Evolutionary conservation across 2,888 invertebrate species (phyloP).

Genomic region (Sinhomidia bicolor): DNA sequence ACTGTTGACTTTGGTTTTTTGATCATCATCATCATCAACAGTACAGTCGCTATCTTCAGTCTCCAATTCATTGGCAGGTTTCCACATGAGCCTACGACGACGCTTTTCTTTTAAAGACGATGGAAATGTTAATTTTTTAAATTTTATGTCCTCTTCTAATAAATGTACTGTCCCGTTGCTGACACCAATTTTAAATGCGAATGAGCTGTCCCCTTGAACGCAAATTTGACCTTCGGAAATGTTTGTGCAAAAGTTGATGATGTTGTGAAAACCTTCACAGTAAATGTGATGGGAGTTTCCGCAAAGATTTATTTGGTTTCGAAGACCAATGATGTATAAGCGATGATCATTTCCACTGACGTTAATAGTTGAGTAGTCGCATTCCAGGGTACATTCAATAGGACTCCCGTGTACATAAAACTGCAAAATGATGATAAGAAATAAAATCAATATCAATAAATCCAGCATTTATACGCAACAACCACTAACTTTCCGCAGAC

Average conservation of each 20-base stretch:
- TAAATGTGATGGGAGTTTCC: not conserved
- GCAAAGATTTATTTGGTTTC: constrained; percentile 5
- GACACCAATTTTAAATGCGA: not conserved
- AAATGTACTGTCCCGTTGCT: not conserved
- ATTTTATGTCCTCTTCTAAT: not conserved
- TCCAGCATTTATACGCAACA: too few relatives aligned
- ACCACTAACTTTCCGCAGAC: too few relatives aligned
- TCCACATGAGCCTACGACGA: constrained; percentile 30
- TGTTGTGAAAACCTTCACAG: constrained; percentile 34
- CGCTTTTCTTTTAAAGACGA: not conserved
- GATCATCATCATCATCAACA: not conserved
- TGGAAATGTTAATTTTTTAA: constrained; percentile 21
- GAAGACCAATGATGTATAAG: constrained; percentile 19
- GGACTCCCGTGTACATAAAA: constrained; percentile 26
- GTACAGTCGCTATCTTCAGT: too few relatives aligned
- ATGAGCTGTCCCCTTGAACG: not conserved
- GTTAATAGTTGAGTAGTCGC: constrained; percentile 20
- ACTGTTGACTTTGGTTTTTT: not conserved
- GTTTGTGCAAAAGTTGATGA: not conserved
- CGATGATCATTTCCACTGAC: constrained; percentile 23
- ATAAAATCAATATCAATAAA: too few relatives aligned
- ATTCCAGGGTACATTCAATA: constrained; percentile 35
- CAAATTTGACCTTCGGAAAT: not conserved
- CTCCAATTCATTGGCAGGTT: not conserved
- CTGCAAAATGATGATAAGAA: not conserved